Evolutionary conservation across 2,888 invertebrate genomes (phyloP).

Genomic region (Rhorus exstirpatorius): DNA sequence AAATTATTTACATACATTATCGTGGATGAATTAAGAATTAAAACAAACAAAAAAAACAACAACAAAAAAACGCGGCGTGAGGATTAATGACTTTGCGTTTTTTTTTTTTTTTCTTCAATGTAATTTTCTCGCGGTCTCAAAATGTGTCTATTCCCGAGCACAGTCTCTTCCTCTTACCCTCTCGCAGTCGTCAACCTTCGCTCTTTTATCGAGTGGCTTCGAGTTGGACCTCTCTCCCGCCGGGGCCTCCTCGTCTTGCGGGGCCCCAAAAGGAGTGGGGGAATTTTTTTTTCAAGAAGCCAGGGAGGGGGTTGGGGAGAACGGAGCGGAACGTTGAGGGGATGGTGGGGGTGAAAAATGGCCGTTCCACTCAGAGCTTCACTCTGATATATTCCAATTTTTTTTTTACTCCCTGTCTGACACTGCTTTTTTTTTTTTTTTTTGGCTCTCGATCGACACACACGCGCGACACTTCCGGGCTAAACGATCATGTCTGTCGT

Average conservation of each 20-base stretch:
- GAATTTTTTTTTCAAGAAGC: constrained; percentile 15
- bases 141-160: constrained; percentile 64
- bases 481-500: neutral
- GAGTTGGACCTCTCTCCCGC: constrained; percentile 53
- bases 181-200: constrained; percentile 66
- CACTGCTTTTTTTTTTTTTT: constrained; percentile 19
- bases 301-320: constrained; percentile 37
- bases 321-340: neutral
- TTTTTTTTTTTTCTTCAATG: constrained; percentile 16
- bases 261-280: too few relatives aligned
- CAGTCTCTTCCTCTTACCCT: constrained; percentile 70
- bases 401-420: neutral
- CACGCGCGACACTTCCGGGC: constrained; percentile 62
- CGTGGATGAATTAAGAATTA: neutral
- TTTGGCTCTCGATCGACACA: constrained; percentile 41
- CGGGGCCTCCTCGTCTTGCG: too few relatives aligned
- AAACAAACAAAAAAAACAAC: constrained; percentile 33
- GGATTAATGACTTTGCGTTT: neutral
- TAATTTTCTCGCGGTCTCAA: constrained; percentile 43
- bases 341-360: constrained; percentile 14
- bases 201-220: constrained; percentile 67
- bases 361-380: constrained; percentile 28
- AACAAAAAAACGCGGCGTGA: neutral
- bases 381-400: constrained; percentile 28
- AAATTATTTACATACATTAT: neutral